Base-by-base conservation (phyloP, 2,797 vertebrate genomes). In the Sebastolobus alascanus region DNA sequence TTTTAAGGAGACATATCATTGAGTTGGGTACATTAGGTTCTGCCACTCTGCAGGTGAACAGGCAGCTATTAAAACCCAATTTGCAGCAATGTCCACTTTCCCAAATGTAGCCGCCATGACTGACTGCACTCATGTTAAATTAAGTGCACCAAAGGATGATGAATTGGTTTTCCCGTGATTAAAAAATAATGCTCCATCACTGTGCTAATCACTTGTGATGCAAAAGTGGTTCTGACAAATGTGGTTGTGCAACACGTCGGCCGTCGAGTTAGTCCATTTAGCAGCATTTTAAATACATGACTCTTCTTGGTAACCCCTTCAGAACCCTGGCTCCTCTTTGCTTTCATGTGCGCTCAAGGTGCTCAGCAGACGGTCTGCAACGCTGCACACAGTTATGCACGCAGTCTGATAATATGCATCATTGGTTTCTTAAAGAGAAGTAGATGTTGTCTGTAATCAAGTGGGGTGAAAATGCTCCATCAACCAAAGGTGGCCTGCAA, bases 171-270 rank as follows among this genome's bases (percentile, higher is more conserved):
- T 69, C 65, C 65, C 6, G 3, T 6, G 13, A 83, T 91, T 86
- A 83, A 92, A 89, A 91, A 87, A 78, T 85, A 89, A 91, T 80
- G 75, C 59, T 64, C 73, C 87, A 66, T 86, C 74, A 37, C 74
- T 13, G 68, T 3, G 33, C 68, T 76, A 84, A 87, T 77, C 50
- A 52, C 72, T 80, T 78, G 64, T 75, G 73, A 77, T 87, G 89
- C 67, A 61, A 65, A 88, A 89, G 66, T 55, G 52, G 22, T 83
- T 85, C 69, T 84, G 84, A 90, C 82, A 88, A 85, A 84, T 78
- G 79, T 35, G 69, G 83, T 79, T 55, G 60, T 4, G 54, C 38
- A 61, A 65, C 78, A 84, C 29, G 63, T 43, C 82, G 12, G 60
- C 67, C n/a, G 29, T 77, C 29, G 63, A 69, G 9, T 76, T 59